Conservation (phyloP, 1,140 invertebrate species). For the Brevipalpus yothersi region DNA sequence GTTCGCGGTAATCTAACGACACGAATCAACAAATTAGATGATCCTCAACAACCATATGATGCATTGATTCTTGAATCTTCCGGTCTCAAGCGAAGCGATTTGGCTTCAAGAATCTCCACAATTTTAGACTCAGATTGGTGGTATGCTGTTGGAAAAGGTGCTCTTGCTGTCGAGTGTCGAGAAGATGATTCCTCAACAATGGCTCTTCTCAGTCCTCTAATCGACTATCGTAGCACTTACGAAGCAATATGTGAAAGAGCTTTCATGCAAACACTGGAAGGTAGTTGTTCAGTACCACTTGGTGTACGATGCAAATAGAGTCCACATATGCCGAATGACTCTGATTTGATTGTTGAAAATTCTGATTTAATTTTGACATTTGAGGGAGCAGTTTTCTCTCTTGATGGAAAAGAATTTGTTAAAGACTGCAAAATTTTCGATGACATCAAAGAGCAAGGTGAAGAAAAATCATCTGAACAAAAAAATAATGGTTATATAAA, state of each 20-base stretch:
- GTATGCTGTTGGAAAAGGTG: constrained; percentile 87
- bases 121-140: constrained; percentile 35
- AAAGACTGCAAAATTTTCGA: neutral
- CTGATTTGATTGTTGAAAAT: neutral
- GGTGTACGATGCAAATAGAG: constrained; percentile 18
- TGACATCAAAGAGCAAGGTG: neutral
- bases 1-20: constrained; percentile 28
- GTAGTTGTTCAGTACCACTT: constrained; percentile 88
- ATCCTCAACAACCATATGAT: constrained; percentile 31
- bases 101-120: constrained; percentile 51
- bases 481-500: neutral
- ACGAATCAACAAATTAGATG: constrained; percentile 54
- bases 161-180: constrained; percentile 72
- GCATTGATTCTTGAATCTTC: constrained; percentile 71
- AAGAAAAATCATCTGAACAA: neutral
- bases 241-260: constrained; percentile 61
- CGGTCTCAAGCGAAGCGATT: constrained; percentile 65
- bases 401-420: constrained; percentile 51
- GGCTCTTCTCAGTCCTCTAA: constrained; percentile 36
- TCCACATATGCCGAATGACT: neutral
- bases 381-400: constrained; percentile 67
- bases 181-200: constrained; percentile 39
- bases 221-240: constrained; percentile 38
- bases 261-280: constrained; percentile 63
- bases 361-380: constrained; percentile 21